Evolutionary conservation across 2,113 vertebrate species (phyloP).

Genomic region (Engystomops pustulosus): DNA sequence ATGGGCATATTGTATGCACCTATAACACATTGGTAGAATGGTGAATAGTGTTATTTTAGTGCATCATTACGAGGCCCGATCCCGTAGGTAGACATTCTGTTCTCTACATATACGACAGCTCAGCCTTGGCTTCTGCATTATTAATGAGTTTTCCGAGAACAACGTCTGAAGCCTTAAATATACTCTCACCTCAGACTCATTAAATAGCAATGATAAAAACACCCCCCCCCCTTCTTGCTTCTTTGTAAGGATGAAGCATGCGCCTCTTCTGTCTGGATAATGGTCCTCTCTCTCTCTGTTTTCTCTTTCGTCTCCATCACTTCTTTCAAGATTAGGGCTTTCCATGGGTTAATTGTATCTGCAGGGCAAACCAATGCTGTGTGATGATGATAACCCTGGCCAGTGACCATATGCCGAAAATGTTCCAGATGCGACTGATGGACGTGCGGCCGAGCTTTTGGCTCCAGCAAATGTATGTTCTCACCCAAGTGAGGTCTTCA

Average conservation of each 20-base stretch:
- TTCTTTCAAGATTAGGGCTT: conserved; percentile 31
- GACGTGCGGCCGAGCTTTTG: not conserved
- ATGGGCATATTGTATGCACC: not conserved
- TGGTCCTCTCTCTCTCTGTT: conserved; percentile 30
- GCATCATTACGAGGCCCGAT: not conserved
- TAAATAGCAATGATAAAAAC: conserved; percentile 38
- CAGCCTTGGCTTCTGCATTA: conserved; percentile 9
- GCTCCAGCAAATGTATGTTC: not conserved
- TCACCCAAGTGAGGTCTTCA: not conserved
- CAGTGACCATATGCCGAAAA: conserved; percentile 4
- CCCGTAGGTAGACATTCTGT: not conserved
- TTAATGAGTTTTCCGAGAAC: conserved; percentile 30
- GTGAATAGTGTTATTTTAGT: not conserved
- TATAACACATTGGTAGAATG: not conserved
- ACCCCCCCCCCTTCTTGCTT: conserved; percentile 21
- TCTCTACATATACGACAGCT: not conserved
- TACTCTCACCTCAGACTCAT: not conserved
- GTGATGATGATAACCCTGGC: too few species aligned
- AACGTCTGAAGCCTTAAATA: not conserved
- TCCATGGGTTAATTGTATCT: conserved; percentile 63
- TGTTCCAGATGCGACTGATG: not conserved
- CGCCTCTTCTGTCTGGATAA: conserved; percentile 18
- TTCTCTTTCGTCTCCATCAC: conserved; percentile 9
- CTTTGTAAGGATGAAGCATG: not conserved
- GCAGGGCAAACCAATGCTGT: conserved; percentile 51